Base-by-base conservation (phyloP, 2,797 vertebrate species). In the Phataginus tetradactyla region DNA sequence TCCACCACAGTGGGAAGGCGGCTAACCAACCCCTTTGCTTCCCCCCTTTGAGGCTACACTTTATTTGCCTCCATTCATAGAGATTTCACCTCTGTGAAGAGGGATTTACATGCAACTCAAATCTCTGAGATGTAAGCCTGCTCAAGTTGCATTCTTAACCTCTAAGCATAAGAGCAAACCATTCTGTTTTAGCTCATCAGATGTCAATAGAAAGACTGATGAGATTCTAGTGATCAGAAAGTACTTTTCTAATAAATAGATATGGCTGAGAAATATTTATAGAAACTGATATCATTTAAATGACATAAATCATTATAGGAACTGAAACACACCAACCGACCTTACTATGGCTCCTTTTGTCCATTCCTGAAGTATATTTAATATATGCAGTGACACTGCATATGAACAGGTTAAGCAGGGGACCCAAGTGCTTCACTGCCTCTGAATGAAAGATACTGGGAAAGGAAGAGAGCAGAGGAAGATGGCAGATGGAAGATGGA, bases 201-300 rank as follows among this genome's bases (percentile, higher is more conserved):
- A 80, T 20, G 23, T 69, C 23, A 84, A 53, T 55, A 45, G 75
- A 91, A 94, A 91, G 53, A 80, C 42, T 51, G 51, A n/a, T 55
- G 42, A 59, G 61, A 88, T 88, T 75, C 39, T 39, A 13, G 17
- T 45, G 29, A 59, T 87, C 61, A 69, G 39, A 87, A 59, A 39
- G 64, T 79, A 53, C 66, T 90, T 87, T 71, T 66, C 7, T 88
- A 94, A 90, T 78, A 75, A 80, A 80, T 69, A n/a, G 27, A 75
- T 63, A 72, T 74, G 23, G 37, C 75, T 96, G 55, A 71, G 21
- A 80, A 80, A 71, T 85, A 69, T 64, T 81, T 75, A 51, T 42
- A 66, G 81, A 77, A 91, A 66, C 12, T 32, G 37, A 90, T 57
- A 53, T 80, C 3, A 75, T 59, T 94, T 83, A 86, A 71, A 57